These are phyloP conservation scores for Shinisaurus crocodilurus DNA, from an alignment of 2,113 vertebrate genomes.

Conservation along the genomic window DNA sequence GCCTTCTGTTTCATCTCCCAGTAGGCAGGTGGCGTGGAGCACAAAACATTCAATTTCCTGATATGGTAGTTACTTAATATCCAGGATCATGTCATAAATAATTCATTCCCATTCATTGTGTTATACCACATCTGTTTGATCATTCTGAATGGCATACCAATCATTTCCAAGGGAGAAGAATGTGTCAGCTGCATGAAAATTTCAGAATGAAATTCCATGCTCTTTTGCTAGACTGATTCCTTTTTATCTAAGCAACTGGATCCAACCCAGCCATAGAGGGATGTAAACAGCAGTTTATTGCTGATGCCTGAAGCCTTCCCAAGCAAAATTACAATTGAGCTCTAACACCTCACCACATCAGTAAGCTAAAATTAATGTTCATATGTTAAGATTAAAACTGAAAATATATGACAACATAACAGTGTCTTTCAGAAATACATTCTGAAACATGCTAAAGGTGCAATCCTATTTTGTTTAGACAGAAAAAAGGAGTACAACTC, in stretches of 20 bases:
- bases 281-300: conserved; percentile 29
- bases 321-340: conserved; percentile 24
- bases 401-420: rapidly evolving
- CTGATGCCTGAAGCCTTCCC: conserved; percentile 23
- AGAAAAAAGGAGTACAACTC: too few relatives aligned
- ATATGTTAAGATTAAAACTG: neutral
- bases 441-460: neutral
- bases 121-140: conserved; percentile 35
- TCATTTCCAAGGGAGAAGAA: conserved; percentile 40
- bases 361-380: conserved; percentile 12
- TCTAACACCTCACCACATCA: conserved; percentile 11
- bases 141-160: conserved; percentile 19
- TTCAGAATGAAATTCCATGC: conserved; percentile 17
- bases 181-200: conserved; percentile 32
- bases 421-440: neutral
- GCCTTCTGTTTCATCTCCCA: conserved; percentile 9
- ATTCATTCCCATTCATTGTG: conserved; percentile 26
- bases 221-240: neutral
- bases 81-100: conserved; percentile 36
- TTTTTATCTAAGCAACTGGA: conserved; percentile 45
- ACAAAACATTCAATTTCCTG: conserved; percentile 17
- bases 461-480: too few relatives aligned
- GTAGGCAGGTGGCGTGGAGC: conserved; percentile 1
- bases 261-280: neutral
- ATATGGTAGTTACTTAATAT: neutral